Base-by-base conservation (phyloP, 1,140 invertebrate genomes). In the Branchinecta lynchi region DNA sequence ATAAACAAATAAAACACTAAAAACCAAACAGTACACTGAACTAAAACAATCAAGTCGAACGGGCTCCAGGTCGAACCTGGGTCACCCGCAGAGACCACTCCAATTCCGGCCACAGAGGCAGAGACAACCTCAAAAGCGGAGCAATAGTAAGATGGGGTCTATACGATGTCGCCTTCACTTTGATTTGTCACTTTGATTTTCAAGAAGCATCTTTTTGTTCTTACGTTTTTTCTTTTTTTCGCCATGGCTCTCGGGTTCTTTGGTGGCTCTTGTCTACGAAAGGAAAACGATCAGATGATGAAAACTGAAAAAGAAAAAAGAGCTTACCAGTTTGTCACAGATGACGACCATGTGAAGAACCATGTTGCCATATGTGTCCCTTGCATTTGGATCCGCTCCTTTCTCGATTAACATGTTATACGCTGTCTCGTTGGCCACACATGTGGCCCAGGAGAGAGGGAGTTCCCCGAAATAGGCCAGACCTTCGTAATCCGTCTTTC, bases 271-370 rank as follows among this genome's bases (percentile, higher is more conserved):
- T 65, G 60, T n/a, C 15, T 65, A 65, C 3, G n/a, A 69, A 43
- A 68, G 44, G 17, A 68, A 65, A 65, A 5, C 20, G 60, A 65
- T 1, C 3, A 65, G 20, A n/a, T 65, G 32, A 32, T 32, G 32
- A 32, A 32, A 5, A 32, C 32, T 71, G 8, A 70, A 70, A 2
- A 45, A 66, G 8, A n/a, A 21, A 15, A 69, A 15, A 67, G 65
- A 65, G 80, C 84, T 81, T 81, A 96, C 93, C 80, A 93, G 80
- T 81, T 96, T 96, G 78, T 98, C 92, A 75, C 90, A 89, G 69
- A 98, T 93, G 0, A 99, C 96, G 12, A 97, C 91, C 92, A 98
- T 97, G 77, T 99, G 96, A 7, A 99, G 80, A 68, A 96, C 92
- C 85, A 95, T 98, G 77, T 98, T 98, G 7, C 91, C 92, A 75